Base-by-base conservation (phyloP, 2,888 invertebrate genomes). In the Galerucella pusilla region DNA sequence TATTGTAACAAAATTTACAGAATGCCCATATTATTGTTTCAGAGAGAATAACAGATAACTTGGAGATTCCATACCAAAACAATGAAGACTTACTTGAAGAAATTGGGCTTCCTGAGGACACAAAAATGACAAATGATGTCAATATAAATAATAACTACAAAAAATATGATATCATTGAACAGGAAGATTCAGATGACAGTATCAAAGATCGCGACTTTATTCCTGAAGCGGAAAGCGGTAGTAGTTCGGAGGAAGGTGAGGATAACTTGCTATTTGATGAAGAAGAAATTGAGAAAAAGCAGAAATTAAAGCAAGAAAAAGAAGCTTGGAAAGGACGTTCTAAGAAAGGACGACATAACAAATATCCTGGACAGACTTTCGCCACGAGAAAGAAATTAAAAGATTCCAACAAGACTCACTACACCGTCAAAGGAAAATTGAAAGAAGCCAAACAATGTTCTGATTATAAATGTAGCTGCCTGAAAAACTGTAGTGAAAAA, bases 401-500 rank as follows among this genome's bases (percentile, higher is more conserved):
- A 20, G 20, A 20, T 59, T 72, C 68, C 57, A 77, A 76, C 60
- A 68, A 77, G 57, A 74, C 60, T 52, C 71, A 76, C 28, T 68
- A 77, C 65, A 74, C 61, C 45, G 74, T 74, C 45, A 77, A 68
- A 65, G 75, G 73, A 61, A 77, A 77, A 66, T 63, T 77, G n/a
- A 69, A 35, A 54, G 35, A 63, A 54, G 49, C 68, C 25, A 73
- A 61, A 67, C 25, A 68, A 60, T 59, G 35, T 59, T 59, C 11
- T 28, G 68, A 68, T 59, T 77, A 73, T 57, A 72, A 74, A 71
- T 77, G 75, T 16, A 45, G 69, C 25, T 74, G 72, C 64, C 52
- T 20, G 71, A 74, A 74, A 63, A 76, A 71, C 20, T 72, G 71
- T 57, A n/a, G 66, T 76, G 69, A 77, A 77, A 74, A 74, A 71